Conservation (phyloP, 2,888 invertebrate species). For the Napeogenes inachia region DNA sequence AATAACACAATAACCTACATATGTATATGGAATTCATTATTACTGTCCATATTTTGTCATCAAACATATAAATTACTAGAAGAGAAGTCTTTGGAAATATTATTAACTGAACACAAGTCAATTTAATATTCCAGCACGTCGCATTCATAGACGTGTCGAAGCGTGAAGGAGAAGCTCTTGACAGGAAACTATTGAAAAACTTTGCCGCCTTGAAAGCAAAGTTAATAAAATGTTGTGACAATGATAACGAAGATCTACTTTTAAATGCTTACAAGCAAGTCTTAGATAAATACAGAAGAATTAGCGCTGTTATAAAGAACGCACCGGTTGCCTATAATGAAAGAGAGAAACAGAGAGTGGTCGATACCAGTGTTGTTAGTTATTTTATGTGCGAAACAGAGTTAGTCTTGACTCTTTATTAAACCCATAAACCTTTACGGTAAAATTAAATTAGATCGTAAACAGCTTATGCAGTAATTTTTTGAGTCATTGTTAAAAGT, state of each 20-base stretch:
- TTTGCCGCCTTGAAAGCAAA: constrained; percentile 65
- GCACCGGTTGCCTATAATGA: constrained; percentile 53
- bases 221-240: constrained; percentile 64
- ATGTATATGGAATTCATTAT: no score
- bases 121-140: constrained; percentile 55
- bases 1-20: no score
- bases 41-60: no score
- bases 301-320: constrained; percentile 63
- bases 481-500: no score
- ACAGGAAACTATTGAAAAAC: constrained; percentile 52
- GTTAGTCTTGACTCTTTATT: constrained; percentile 22
- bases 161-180: constrained; percentile 54
- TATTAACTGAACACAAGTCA: constrained; percentile 16
- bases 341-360: constrained; percentile 47
- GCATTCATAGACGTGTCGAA: constrained; percentile 61
- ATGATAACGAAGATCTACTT: constrained; percentile 55
- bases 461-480: constrained; percentile 17
- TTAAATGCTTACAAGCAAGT: constrained; percentile 54
- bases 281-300: constrained; percentile 57
- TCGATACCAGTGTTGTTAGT: constrained; percentile 67
- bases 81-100: constrained; percentile 20
- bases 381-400: constrained; percentile 10
- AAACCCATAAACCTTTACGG: constrained; percentile 15
- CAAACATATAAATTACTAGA: no score
- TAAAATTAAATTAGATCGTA: constrained; percentile 12